These are phyloP conservation scores for Malacosoma neustria DNA, from an alignment of 2,888 invertebrate species.

Conservation along the genomic window DNA sequence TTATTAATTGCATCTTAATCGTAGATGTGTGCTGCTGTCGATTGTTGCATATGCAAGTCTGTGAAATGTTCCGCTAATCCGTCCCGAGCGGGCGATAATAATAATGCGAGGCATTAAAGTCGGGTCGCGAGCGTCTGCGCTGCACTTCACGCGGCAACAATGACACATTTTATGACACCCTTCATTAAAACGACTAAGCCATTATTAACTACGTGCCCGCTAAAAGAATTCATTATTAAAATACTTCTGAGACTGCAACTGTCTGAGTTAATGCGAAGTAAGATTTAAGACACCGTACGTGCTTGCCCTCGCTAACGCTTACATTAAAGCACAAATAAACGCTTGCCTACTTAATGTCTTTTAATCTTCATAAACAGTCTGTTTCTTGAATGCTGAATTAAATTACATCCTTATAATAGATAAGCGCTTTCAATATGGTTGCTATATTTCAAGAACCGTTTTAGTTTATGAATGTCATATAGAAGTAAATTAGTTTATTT, in stretches of 20 bases:
- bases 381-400: too few relatives aligned
- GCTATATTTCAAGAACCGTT: slow-evolving; percentile 42
- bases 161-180: slow-evolving; percentile 50
- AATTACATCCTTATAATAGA: background rate
- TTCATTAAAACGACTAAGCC: slow-evolving; percentile 49
- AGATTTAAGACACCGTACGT: slow-evolving; percentile 63
- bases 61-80: slow-evolving; percentile 30
- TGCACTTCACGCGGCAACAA: slow-evolving; percentile 22
- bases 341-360: background rate
- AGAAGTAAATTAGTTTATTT: slow-evolving; percentile 74
- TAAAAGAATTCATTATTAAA: slow-evolving; percentile 67
- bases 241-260: slow-evolving; percentile 53
- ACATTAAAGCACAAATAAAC: background rate
- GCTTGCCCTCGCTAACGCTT: slow-evolving; percentile 34
- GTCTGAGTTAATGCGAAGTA: slow-evolving; percentile 52
- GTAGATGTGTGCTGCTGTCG: background rate
- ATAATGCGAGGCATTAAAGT: slow-evolving; percentile 32
- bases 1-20: background rate
- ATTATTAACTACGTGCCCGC: slow-evolving; percentile 55
- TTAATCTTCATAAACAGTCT: background rate
- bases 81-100: slow-evolving; percentile 27
- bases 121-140: slow-evolving; percentile 8
- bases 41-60: slow-evolving; percentile 22
- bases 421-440: background rate
- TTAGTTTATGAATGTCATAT: slow-evolving; percentile 52